A percentile compares a stretch with the other conserved stretches of the same genome.
Conservation (phyloP, 2,797 vertebrate species). For the Luscinia luscinia region DNA sequence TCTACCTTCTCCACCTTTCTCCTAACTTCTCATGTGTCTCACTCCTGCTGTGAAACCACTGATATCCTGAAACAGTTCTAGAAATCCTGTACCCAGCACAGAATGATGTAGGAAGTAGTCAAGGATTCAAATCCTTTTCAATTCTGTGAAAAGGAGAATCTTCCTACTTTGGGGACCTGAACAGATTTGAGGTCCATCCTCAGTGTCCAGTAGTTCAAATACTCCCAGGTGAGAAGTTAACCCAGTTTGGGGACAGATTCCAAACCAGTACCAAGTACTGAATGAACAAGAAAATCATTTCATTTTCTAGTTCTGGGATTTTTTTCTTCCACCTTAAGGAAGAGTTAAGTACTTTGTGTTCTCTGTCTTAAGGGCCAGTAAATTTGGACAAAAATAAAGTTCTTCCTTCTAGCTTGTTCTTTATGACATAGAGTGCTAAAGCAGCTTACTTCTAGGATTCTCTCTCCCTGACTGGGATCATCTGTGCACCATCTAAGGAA, state of each 20-base stretch:
- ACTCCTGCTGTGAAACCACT: neutral
- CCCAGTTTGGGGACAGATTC: neutral
- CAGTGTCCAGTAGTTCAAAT: neutral
- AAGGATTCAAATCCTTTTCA: neutral
- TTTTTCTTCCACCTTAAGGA: neutral
- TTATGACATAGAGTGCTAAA: neutral
- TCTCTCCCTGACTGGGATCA: neutral
- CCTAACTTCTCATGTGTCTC: neutral
- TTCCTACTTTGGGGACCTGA: neutral
- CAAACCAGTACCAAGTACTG: neutral
- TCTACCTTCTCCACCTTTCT: neutral
- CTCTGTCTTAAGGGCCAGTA: neutral
- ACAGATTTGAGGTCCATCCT: neutral
- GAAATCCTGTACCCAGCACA: neutral
- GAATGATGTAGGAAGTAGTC: neutral
- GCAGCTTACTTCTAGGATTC: neutral
- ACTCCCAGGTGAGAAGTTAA: neutral
- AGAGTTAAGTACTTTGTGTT: neutral
- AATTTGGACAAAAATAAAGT: neutral
- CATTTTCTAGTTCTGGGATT: neutral
- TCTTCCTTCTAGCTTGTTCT: neutral
- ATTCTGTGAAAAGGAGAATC: neutral
- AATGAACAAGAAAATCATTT: neutral
- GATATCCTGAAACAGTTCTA: neutral
- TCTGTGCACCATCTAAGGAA: neutral